Conservation (phyloP, 2,797 vertebrate genomes). For the Saguinus oedipus region DNA sequence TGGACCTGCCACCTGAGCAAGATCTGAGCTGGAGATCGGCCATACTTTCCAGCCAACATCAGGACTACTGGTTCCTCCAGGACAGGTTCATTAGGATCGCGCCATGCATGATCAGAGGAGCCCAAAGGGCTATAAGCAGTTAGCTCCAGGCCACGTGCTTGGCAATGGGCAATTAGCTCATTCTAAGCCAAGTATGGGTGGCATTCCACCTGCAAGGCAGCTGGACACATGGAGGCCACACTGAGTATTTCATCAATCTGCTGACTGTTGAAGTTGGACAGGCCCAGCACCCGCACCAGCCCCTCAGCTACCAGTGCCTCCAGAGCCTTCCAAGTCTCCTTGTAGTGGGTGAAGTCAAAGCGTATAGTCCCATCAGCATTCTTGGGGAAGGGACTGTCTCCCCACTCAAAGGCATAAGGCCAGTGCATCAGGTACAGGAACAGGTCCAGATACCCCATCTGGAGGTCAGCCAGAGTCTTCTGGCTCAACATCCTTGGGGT, state of each 20-base stretch:
- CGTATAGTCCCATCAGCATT: constrained; percentile 90
- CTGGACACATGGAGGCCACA: constrained; percentile 92
- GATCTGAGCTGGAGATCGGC: constrained; percentile 93
- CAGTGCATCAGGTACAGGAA: constrained; percentile 98
- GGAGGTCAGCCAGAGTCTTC: constrained; percentile 90
- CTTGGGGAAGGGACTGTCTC: constrained; percentile 91
- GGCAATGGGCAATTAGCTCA: constrained; percentile 93
- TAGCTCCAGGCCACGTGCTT: constrained; percentile 89
- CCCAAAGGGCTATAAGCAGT: constrained; percentile 97
- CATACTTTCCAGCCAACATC: constrained; percentile 90
- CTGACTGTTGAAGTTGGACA: constrained; percentile 96
- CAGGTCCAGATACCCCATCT: constrained; percentile 92
- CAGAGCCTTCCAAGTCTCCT: constrained; percentile 97
- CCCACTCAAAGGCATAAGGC: constrained; percentile 94
- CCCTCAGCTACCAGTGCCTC: constrained; percentile 94
- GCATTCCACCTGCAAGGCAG: constrained; percentile 97
- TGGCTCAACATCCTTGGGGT: constrained; percentile 94
- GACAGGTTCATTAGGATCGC: constrained; percentile 92
- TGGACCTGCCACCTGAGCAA: constrained; percentile 97
- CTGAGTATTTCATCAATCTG: constrained; percentile 94
- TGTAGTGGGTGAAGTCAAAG: constrained; percentile 93
- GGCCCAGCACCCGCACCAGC: constrained; percentile 93
- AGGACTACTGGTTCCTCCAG: constrained; percentile 90
- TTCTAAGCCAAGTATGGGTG: constrained; percentile 96
- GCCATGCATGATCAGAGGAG: constrained; percentile 94